These are phyloP conservation scores for Dendropsophus ebraccatus DNA, from an alignment of 2,113 vertebrate species.

Conservation along the genomic window DNA sequence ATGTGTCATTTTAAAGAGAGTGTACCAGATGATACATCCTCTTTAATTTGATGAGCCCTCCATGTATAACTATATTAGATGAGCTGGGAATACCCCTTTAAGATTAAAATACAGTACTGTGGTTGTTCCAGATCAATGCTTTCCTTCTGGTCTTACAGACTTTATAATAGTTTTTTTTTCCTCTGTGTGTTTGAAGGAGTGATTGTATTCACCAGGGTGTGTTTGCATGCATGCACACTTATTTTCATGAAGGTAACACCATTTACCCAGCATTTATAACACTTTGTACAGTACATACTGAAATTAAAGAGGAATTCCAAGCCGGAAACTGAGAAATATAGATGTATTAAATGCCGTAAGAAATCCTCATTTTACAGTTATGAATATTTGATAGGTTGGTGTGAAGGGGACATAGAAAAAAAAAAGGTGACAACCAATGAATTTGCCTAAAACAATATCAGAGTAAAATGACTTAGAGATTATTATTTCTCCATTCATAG, in stretches of 20 bases:
- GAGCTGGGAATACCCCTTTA: too few species aligned
- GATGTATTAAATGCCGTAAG: neutral
- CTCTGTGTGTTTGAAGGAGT: neutral
- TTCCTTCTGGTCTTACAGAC: neutral
- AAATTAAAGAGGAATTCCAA: neutral
- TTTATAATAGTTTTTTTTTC: neutral
- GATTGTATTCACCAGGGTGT: neutral
- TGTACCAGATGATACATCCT: too few species aligned
- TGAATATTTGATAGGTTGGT: neutral
- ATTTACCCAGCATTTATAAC: neutral
- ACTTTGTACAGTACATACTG: neutral
- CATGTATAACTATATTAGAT: too few species aligned
- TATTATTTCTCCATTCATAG: conserved; percentile 62
- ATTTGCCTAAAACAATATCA: conserved; percentile 47
- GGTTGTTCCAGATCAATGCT: neutral
- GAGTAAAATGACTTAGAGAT: conserved; percentile 69
- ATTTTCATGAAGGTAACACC: neutral
- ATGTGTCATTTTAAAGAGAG: too few species aligned
- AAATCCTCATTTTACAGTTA: conserved; percentile 10
- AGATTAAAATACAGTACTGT: too few species aligned
- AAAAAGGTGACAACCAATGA: neutral
- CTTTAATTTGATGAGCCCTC: too few species aligned
- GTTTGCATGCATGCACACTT: neutral
- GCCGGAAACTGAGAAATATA: neutral
- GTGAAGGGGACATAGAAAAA: conserved; percentile 4